Conservation (phyloP, 2,888 invertebrate genomes). For the Protodeltote pygarga region DNA sequence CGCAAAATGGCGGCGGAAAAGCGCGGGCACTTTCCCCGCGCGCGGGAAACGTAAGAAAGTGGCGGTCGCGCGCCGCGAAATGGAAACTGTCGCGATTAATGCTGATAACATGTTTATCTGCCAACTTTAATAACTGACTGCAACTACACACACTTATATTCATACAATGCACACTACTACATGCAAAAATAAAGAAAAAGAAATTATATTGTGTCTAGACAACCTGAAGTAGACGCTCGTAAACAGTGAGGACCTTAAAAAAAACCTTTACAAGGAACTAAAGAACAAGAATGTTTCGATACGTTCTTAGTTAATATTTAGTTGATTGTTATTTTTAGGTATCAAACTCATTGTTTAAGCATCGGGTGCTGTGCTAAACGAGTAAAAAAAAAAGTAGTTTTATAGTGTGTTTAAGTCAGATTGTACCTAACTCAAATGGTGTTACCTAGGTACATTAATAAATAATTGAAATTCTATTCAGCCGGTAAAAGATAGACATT, state of each 20-base stretch:
- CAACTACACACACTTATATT: constrained; percentile 13
- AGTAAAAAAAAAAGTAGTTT: too few species aligned
- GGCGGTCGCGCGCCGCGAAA: constrained; percentile 74
- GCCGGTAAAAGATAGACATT: constrained; percentile 5
- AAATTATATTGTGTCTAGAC: constrained; percentile 1
- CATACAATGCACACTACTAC: constrained; percentile 1
- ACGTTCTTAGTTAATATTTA: too few species aligned
- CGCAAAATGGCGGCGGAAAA: constrained; percentile 85
- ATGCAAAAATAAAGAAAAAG: neutral
- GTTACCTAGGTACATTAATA: neutral
- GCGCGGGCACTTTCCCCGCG: constrained; percentile 83
- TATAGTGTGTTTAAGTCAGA: neutral
- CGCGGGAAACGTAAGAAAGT: constrained; percentile 86
- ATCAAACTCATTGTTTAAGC: too few species aligned
- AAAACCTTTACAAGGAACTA: too few species aligned
- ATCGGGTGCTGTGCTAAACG: too few species aligned
- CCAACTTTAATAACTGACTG: constrained; percentile 57
- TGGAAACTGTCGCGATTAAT: constrained; percentile 81
- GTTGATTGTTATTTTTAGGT: too few species aligned
- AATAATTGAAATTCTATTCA: constrained; percentile 16
- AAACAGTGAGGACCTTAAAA: too few species aligned
- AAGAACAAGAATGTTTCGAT: too few species aligned
- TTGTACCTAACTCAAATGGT: too few species aligned
- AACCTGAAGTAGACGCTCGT: neutral
- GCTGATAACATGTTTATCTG: constrained; percentile 74